Percentiles rank a stretch among this genome's conserved stretches.
phyloP scores from a whole-genome alignment of 1,140 invertebrate genomes.

The Plectrocnemia conspersa region DNA sequence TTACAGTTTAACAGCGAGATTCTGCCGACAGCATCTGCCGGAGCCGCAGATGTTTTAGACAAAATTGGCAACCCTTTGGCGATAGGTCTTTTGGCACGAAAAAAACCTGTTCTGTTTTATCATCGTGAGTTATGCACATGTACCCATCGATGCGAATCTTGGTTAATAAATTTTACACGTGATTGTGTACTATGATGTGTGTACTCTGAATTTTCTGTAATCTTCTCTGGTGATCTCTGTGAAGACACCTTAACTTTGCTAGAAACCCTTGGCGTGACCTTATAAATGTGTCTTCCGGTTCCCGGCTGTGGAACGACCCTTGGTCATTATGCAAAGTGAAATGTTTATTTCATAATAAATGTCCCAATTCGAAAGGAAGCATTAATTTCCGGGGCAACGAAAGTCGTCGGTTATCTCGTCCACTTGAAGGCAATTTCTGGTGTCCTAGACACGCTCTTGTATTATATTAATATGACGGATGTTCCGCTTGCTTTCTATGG shows the following conservation, averaged over 20 bases:
- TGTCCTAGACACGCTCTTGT: neutral
- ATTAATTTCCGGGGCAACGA: constrained; percentile 27
- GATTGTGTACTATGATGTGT: neutral
- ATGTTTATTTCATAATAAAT: constrained; percentile 34
- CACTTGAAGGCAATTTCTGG: neutral
- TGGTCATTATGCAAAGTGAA: constrained; percentile 34
- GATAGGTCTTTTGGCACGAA: neutral
- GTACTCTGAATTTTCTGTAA: neutral
- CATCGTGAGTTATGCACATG: constrained; percentile 1
- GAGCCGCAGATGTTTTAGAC: neutral
- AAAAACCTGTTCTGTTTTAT: neutral
- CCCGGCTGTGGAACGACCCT: constrained; percentile 19
- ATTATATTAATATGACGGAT: too few relatives aligned
- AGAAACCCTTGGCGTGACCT: constrained; percentile 24
- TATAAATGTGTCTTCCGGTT: constrained; percentile 28
- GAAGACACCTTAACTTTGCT: neutral
- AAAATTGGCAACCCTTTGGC: neutral
- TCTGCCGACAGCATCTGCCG: neutral
- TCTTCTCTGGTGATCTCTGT: neutral
- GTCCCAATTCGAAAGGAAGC: constrained; percentile 31
- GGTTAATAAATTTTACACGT: constrained; percentile 1
- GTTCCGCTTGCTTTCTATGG: too few relatives aligned
- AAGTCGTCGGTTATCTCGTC: neutral
- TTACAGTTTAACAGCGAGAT: constrained; percentile 5
- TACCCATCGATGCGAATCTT: neutral